These are phyloP conservation scores for Columba janthina DNA, from an alignment of 2,113 vertebrate species.

Conservation along the genomic window DNA sequence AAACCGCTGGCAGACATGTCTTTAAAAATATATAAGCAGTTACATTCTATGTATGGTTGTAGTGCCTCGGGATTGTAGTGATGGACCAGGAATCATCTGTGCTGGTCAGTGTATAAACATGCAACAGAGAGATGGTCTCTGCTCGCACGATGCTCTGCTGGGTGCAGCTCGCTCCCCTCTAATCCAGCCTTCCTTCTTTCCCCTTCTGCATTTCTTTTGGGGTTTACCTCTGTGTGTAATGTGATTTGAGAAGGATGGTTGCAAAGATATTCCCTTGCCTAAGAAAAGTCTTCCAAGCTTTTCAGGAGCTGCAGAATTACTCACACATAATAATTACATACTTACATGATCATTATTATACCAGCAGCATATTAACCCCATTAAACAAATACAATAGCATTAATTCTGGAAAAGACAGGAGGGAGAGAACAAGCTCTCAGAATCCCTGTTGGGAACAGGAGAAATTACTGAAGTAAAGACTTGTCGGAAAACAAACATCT, in stretches of 20 bases:
- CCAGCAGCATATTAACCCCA: constrained; percentile 72
- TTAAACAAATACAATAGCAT: constrained; percentile 68
- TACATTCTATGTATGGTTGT: background rate
- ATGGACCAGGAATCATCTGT: background rate
- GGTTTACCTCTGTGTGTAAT: constrained; percentile 1
- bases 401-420: constrained; percentile 16
- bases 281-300: constrained; percentile 43
- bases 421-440: background rate
- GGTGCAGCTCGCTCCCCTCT: background rate
- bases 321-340: constrained; percentile 66
- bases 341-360: constrained; percentile 55
- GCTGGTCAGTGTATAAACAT: background rate
- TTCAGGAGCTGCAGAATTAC: constrained; percentile 59
- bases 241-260: constrained; percentile 44
- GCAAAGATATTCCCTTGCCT: constrained; percentile 38
- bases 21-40: constrained; percentile 25
- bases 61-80: constrained; percentile 2
- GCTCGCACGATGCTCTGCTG: background rate
- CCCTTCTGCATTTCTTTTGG: background rate
- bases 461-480: background rate
- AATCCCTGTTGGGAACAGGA: background rate
- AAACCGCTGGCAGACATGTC: background rate
- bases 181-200: background rate
- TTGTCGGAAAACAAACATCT: background rate
- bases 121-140: background rate